phyloP scores from a whole-genome alignment of 2,888 invertebrate genomes.

The Andrena camellia region DNA sequence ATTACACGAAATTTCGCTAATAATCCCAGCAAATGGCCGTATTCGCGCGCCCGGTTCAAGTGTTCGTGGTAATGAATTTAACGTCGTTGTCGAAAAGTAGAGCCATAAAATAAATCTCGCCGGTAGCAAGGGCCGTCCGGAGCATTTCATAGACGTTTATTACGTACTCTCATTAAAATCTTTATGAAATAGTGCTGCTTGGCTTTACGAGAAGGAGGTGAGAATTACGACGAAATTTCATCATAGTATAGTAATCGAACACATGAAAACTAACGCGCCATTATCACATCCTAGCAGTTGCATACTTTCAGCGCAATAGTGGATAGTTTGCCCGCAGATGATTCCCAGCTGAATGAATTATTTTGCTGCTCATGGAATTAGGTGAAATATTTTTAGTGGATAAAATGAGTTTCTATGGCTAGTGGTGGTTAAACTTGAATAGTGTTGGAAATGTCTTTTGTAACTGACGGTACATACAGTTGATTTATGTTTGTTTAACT shows the following conservation, averaged over 20 bases:
- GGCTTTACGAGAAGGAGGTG: slow-evolving; percentile 57
- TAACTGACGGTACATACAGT: no score
- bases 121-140: slow-evolving; percentile 57
- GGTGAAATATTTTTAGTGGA: background rate
- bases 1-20: slow-evolving; percentile 70
- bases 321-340: background rate
- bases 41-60: slow-evolving; percentile 60
- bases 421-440: no score
- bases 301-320: background rate
- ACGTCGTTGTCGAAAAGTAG: slow-evolving; percentile 78
- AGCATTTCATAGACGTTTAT: slow-evolving; percentile 75
- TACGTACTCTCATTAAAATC: slow-evolving; percentile 78
- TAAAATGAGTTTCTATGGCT: no score
- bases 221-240: slow-evolving; percentile 40
- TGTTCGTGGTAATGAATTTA: slow-evolving; percentile 76
- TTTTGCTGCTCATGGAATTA: background rate
- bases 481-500: no score
- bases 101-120: slow-evolving; percentile 76
- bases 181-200: slow-evolving; percentile 72
- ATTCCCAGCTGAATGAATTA: background rate
- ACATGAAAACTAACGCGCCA: slow-evolving; percentile 9
- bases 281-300: background rate
- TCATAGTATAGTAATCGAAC: slow-evolving; percentile 53
- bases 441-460: no score
- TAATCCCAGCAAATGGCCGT: slow-evolving; percentile 72